phyloP scores from a whole-genome alignment of 2,797 vertebrate genomes.

The Delichon dasypus region DNA sequence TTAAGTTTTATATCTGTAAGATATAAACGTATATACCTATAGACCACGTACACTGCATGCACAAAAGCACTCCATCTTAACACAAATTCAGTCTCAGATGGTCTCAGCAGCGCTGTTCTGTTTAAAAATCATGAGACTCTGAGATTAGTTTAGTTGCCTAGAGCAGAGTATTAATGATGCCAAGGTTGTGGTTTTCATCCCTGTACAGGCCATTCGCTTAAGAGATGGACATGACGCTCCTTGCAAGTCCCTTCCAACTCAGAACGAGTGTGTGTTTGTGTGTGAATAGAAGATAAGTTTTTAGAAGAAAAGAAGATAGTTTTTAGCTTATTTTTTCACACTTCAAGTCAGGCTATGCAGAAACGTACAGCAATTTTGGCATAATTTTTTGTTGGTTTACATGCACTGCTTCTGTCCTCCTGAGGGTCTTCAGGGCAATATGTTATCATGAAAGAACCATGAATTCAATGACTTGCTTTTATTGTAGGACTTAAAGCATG shows the following conservation, averaged over 20 bases:
- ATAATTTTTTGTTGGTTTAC: neutral
- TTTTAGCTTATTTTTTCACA: neutral
- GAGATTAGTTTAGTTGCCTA: neutral
- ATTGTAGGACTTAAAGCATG: neutral
- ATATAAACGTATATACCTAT: neutral
- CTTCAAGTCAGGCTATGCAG: neutral
- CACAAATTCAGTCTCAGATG: neutral
- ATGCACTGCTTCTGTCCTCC: neutral
- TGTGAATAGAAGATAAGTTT: neutral
- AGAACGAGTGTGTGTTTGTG: no score
- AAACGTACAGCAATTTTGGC: fast-evolving
- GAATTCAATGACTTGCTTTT: neutral
- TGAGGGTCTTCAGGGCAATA: neutral
- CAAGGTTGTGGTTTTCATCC: neutral
- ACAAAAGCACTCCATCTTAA: neutral
- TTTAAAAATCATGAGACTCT: neutral
- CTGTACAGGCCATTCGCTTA: neutral
- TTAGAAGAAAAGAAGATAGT: neutral
- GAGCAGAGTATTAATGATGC: neutral
- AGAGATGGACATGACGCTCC: neutral
- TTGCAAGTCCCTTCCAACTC: neutral
- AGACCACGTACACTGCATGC: neutral
- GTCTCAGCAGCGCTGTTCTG: neutral
- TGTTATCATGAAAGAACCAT: neutral
- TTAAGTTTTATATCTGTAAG: neutral